Evolutionary conservation across 2,888 invertebrate species (phyloP).

Genomic region (Hoplodrina ambigua): DNA sequence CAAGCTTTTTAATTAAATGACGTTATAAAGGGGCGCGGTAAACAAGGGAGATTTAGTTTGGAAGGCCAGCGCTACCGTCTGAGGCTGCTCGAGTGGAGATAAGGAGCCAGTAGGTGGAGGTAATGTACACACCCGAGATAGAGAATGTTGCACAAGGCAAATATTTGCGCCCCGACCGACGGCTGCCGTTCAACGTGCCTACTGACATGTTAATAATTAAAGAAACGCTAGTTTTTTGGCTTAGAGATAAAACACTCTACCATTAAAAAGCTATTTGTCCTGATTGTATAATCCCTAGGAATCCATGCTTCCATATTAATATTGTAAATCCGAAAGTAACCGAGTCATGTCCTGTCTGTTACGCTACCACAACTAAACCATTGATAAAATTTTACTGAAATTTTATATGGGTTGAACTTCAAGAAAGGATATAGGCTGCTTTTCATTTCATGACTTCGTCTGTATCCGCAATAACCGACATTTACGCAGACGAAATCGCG

Average conservation of each 20-base stretch:
- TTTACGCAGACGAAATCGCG: no score
- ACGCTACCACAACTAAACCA: no score
- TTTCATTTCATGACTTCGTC: no score
- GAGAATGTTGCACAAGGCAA: constrained; percentile 79
- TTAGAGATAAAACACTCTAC: neutral
- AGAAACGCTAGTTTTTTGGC: constrained; percentile 42
- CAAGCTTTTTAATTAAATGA: constrained; percentile 81
- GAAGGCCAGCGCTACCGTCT: constrained; percentile 70
- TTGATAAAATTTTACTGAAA: no score
- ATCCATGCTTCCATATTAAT: no score
- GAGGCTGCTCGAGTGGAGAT: constrained; percentile 79
- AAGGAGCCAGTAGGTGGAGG: constrained; percentile 77
- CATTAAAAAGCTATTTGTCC: neutral
- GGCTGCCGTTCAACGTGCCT: constrained; percentile 60
- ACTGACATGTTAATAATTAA: constrained; percentile 61
- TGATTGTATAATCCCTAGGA: neutral
- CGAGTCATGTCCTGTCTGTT: no score
- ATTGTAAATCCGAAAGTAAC: no score
- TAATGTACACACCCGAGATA: constrained; percentile 81
- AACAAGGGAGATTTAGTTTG: constrained; percentile 77
- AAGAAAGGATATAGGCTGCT: no score
- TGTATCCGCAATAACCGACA: no score
- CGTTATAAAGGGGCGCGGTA: constrained; percentile 77
- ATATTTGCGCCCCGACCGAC: constrained; percentile 75
- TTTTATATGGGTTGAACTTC: no score